Evolutionary conservation across 2,113 vertebrate species (phyloP), one percentile per base, ranked within the genome.

Genomic region (Chroicocephalus ridibundus): DNA sequence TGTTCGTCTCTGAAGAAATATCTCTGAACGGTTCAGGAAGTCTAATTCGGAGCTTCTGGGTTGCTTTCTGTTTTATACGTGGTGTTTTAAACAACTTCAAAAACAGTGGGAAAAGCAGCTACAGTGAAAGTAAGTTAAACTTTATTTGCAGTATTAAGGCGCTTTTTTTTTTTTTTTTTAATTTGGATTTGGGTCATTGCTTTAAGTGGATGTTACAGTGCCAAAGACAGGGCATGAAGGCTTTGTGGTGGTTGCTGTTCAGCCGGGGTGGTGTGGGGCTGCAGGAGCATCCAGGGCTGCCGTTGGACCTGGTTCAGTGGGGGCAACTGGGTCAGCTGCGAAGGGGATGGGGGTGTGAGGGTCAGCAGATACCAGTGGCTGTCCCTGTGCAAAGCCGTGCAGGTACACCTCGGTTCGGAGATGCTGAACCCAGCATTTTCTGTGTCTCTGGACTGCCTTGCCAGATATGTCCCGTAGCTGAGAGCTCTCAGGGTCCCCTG

Each of bases 261-360:
- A 66, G 27, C 0, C 1, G 27, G 47, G 55, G 31, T 68, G 32
- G 13, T 44, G 61, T 15, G 13, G 32, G 60, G 52, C 64, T 70
- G 60, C 1, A 7, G 6, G 15, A 17, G 24, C 24, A 34, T 69
- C 21, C 5, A 7, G 27, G 21, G 13, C 54, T 61, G 51, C 57
- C 4, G 3, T 51, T 61, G 64, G n/a, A 34, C 22, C 11, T 55
- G 12, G 20, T 40, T 65, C 34, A 6, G 19, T 31, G 12, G 24
- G 42, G 32, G 24, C 51, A 22, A 11, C 20, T 29, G 32, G n/a
- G 36, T 18, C 46, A 78, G 40, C 52, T 71, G n/a, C 40, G 19
- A 3, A 66, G 64, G 10, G 21, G 17, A 21, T n/a, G 69, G 4
- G 14, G 5, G 2, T 0, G 18, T 0, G 18, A 57, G 20, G 15